Evolutionary conservation across 2,888 invertebrate species (phyloP), one percentile per base, ranked within the genome.

Genomic region (Lottia scabra): DNA sequence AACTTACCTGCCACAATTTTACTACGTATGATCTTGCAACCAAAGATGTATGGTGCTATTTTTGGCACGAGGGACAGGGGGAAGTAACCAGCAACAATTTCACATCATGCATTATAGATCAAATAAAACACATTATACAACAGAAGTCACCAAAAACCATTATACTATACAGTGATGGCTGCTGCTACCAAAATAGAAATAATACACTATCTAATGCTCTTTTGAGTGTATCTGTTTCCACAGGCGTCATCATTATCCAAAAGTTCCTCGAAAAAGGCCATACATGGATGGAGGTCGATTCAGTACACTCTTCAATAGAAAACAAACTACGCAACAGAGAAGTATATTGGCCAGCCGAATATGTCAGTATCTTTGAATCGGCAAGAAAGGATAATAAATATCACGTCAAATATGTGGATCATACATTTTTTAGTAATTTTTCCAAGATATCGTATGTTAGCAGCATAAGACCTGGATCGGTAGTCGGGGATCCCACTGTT

Each of bases 1-100:
- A n/a, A 30, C 5, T 30, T 8, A 10, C 43, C 15, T 65, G 48
- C 12, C 72, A 69, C 27, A 72, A 72, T 38, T 69, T 68, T 45
- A 65, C 72, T 5, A 5, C 69, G 15, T 68, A 56, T 16, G 46
- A 72, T 23, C 10, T 38, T 8, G 38, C 10, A 6, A 38, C 38
- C 3, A 38, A 38, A 8, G 38, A 38, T 38, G 38, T 38, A 38
- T 8, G 10, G 10, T 38, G 38, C 38, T 38, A 38, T 38, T 1
- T 8, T 38, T 38, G 38, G 38, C 38, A 38, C 10, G 38, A 38
- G 10, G 38, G 38, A 10, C 8, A 38, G 10, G 38, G 38, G 5
- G 5, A 6, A 6, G 5, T 38, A 10, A 38, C 38, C 10, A 10
- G 8, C 5, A 38, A 38, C 10, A 10, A 38, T 8, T 38, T 38